Evolutionary conservation across 2,888 invertebrate species (phyloP).

Genomic region (Aphidoletes aphidimyza): DNA sequence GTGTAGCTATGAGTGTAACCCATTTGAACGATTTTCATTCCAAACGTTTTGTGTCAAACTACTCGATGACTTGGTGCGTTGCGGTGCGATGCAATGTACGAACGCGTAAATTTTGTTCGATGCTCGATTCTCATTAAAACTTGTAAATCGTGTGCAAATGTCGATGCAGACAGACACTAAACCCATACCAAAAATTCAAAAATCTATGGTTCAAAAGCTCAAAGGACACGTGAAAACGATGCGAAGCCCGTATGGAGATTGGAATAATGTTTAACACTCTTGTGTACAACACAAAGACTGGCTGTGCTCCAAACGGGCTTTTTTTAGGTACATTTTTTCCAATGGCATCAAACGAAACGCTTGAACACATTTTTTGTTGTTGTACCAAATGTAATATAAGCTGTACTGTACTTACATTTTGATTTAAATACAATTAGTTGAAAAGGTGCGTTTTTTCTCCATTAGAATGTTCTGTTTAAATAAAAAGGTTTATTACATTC

Average conservation of each 20-base stretch:
- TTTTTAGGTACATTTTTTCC: background rate
- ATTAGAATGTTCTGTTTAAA: background rate
- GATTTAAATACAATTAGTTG: conserved; percentile 7
- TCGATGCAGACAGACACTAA: conserved; percentile 32
- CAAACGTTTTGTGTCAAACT: no score
- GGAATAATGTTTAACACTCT: background rate
- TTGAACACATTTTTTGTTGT: background rate
- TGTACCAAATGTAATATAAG: background rate
- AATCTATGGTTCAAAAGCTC: background rate
- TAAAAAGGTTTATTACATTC: background rate
- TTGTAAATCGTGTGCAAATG: conserved; percentile 35
- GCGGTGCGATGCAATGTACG: background rate
- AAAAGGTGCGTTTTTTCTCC: background rate
- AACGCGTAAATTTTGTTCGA: background rate
- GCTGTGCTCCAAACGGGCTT: background rate
- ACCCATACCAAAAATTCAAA: background rate
- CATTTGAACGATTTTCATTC: no score
- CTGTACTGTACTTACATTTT: background rate
- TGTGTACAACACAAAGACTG: background rate
- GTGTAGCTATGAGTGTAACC: background rate
- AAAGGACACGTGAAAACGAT: background rate
- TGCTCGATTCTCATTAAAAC: conserved; percentile 35
- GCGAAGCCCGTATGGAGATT: background rate
- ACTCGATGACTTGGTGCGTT: background rate
- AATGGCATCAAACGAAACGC: background rate